These are phyloP conservation scores for Acronicta psi DNA, from an alignment of 2,888 invertebrate genomes.

Conservation along the genomic window DNA sequence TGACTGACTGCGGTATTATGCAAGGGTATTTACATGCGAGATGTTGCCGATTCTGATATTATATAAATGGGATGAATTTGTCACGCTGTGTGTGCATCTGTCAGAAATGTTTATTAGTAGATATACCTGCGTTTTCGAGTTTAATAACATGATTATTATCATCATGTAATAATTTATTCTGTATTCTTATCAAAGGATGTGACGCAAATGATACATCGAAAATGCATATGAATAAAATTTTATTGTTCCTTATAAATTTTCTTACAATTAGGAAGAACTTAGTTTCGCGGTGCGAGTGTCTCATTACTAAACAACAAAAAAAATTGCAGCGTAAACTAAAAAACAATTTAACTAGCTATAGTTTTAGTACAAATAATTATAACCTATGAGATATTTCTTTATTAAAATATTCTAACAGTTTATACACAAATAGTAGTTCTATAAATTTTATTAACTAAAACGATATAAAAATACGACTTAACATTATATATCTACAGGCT, in stretches of 20 bases:
- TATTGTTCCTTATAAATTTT: slow-evolving; percentile 87
- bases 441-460: slow-evolving; percentile 61
- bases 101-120: slow-evolving; percentile 11
- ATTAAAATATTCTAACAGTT: slow-evolving; percentile 78
- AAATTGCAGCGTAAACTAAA: slow-evolving; percentile 76
- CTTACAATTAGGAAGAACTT: slow-evolving; percentile 85
- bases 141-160: slow-evolving; percentile 2
- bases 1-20: slow-evolving; percentile 33
- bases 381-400: slow-evolving; percentile 83
- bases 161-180: slow-evolving; percentile 1
- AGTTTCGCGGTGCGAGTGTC: slow-evolving; percentile 83
- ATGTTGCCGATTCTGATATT: slow-evolving; percentile 20
- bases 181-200: neutral
- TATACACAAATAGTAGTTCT: slow-evolving; percentile 79
- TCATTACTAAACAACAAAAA: slow-evolving; percentile 70
- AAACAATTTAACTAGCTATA: slow-evolving; percentile 76
- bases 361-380: slow-evolving; percentile 78
- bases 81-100: slow-evolving; percentile 17
- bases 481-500: slow-evolving; percentile 80
- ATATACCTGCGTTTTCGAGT: neutral
- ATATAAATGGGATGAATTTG: slow-evolving; percentile 37
- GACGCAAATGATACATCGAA: slow-evolving; percentile 53
- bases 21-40: slow-evolving; percentile 11
- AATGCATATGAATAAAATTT: slow-evolving; percentile 83
- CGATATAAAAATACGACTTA: slow-evolving; percentile 72